Conservation (phyloP, 2,113 vertebrate genomes). For the Oostethus manadensis region DNA sequence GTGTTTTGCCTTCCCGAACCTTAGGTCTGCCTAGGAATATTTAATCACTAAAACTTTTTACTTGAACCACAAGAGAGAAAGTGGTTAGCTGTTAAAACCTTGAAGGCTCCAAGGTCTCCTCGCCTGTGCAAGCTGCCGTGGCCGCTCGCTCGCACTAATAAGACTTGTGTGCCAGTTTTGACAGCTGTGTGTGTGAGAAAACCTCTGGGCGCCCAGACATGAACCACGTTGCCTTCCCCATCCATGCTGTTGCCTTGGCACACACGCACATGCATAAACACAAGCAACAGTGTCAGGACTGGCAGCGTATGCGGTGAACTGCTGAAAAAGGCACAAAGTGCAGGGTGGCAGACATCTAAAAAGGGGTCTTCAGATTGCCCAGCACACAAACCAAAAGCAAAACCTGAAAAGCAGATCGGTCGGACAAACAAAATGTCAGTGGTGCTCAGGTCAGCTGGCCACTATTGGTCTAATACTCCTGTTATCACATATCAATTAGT, state of each 20-base stretch:
- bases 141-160: constrained; percentile 27
- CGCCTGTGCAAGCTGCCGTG: constrained; percentile 23
- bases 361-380: constrained; percentile 8
- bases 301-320: not conserved
- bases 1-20: not conserved
- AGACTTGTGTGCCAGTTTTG: constrained; percentile 44
- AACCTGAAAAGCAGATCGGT: constrained; percentile 7
- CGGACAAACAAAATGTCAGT: not conserved
- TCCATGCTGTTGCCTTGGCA: constrained; percentile 33
- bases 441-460: not conserved
- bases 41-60: not conserved
- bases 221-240: constrained; percentile 25
- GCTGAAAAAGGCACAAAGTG: not conserved
- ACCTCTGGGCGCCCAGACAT: constrained; percentile 30
- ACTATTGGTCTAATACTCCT: constrained; percentile 4
- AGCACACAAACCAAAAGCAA: not conserved
- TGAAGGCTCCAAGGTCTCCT: constrained; percentile 12
- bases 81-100: constrained; percentile 25
- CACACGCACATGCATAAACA: constrained; percentile 14
- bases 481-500: not conserved
- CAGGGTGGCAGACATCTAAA: constrained; percentile 13
- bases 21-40: not conserved
- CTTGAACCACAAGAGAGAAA: constrained; percentile 18
- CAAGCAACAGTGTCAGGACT: not conserved
- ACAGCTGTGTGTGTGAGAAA: constrained; percentile 54